Conservation (phyloP, 2,113 vertebrate species). For the Myodes glareolus region DNA sequence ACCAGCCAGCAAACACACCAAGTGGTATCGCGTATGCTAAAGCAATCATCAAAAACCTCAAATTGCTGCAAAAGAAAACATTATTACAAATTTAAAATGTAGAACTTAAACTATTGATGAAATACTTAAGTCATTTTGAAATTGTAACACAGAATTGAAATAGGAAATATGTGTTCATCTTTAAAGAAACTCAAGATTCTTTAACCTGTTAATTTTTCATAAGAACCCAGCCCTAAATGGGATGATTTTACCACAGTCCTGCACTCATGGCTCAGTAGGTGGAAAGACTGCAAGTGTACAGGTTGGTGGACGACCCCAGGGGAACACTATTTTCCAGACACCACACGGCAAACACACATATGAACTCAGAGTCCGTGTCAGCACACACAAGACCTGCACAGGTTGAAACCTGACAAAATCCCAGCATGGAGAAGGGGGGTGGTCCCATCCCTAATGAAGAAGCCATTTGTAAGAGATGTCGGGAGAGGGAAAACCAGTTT, state of each 20-base stretch:
- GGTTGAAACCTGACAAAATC: background rate
- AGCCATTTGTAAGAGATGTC: too few relatives aligned
- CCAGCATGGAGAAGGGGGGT: background rate
- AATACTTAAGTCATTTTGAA: conserved; percentile 40
- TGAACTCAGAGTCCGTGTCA: background rate
- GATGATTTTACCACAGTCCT: background rate
- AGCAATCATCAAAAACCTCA: conserved; percentile 97
- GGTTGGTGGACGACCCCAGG: background rate
- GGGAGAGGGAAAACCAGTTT: background rate
- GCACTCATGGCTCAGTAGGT: background rate
- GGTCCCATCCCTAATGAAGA: background rate
- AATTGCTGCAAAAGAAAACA: conserved; percentile 88
- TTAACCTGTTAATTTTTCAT: conserved; percentile 15
- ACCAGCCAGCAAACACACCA: conserved; percentile 96
- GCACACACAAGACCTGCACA: too few relatives aligned
- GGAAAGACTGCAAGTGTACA: background rate
- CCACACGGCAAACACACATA: background rate
- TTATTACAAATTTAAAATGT: conserved; percentile 47
- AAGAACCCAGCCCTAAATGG: background rate
- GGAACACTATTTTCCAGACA: background rate
- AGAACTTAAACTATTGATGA: conserved; percentile 61
- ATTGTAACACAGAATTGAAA: conserved; percentile 32
- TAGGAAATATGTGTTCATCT: conserved; percentile 29
- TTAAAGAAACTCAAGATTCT: conserved; percentile 31
- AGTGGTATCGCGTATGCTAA: conserved; percentile 96